These are phyloP conservation scores for Percopsis omiscomaycus DNA, from an alignment of 2,797 vertebrate species.

Conservation along the genomic window DNA sequence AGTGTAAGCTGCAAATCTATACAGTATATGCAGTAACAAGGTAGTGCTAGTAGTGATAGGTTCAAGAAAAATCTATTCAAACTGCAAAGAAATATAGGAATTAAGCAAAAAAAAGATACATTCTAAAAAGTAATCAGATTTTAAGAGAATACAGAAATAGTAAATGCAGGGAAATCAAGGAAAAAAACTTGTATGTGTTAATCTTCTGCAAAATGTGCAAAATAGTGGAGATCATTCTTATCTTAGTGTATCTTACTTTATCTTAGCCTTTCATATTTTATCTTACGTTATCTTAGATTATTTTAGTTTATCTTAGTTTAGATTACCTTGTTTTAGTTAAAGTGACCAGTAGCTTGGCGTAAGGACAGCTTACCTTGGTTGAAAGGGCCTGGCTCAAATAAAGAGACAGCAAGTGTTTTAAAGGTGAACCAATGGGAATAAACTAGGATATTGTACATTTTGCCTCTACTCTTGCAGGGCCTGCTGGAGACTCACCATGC, in stretches of 20 bases:
- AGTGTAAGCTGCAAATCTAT: slow-evolving; percentile 66
- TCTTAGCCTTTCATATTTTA: no score
- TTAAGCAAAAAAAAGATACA: slow-evolving; percentile 50
- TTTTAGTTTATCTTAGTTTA: slow-evolving; percentile 12
- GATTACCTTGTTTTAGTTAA: not conserved
- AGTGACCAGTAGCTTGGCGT: not conserved
- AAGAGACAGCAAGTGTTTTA: not conserved
- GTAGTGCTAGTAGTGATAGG: slow-evolving; percentile 43
- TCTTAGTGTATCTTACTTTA: no score
- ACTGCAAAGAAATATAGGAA: slow-evolving; percentile 48
- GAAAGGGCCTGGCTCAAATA: no score
- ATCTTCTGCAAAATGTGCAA: no score
- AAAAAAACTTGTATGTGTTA: no score
- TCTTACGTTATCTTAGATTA: no score
- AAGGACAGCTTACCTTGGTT: not conserved
- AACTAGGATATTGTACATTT: slow-evolving; percentile 1
- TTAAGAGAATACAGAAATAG: slow-evolving; percentile 41
- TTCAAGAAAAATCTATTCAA: not conserved
- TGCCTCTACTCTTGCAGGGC: not conserved
- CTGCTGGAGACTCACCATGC: slow-evolving; percentile 88
- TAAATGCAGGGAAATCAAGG: no score
- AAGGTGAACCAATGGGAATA: slow-evolving; percentile 19
- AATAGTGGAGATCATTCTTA: no score
- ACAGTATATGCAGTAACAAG: slow-evolving; percentile 51
- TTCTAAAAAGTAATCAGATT: slow-evolving; percentile 58